These are phyloP conservation scores for Apteryx owenii DNA, from an alignment of 2,113 vertebrate genomes.

Conservation along the genomic window DNA sequence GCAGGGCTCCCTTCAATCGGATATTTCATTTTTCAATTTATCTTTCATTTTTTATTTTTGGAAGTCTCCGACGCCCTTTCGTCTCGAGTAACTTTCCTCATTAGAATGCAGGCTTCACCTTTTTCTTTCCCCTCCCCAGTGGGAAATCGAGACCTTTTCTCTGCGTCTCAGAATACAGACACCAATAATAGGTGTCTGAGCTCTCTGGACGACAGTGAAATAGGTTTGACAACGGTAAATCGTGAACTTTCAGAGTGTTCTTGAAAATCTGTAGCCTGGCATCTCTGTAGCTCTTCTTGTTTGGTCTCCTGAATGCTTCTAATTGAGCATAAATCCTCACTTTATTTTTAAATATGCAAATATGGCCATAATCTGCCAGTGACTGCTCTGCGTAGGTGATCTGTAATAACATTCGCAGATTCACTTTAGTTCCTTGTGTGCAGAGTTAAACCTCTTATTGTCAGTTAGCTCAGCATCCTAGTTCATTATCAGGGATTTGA, in stretches of 20 bases:
- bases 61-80: background rate
- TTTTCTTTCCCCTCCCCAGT: background rate
- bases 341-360: conserved; percentile 59
- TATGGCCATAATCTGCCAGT: conserved; percentile 36
- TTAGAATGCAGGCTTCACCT: background rate
- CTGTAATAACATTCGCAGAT: conserved; percentile 44
- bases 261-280: background rate
- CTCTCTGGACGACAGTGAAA: background rate
- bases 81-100: conserved; percentile 1
- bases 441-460: conserved; percentile 66
- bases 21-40: no score
- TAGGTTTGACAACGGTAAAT: background rate
- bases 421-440: conserved; percentile 51
- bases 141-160: background rate
- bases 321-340: background rate
- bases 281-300: background rate
- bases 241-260: background rate
- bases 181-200: background rate
- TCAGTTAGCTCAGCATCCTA: conserved; percentile 43
- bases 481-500: conserved; percentile 53
- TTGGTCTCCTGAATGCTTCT: background rate
- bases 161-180: background rate
- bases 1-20: background rate
- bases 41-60: background rate
- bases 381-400: conserved; percentile 36